These are phyloP conservation scores for Psix sp. DNA, from an alignment of 1,140 invertebrate genomes.

Conservation along the genomic window DNA sequence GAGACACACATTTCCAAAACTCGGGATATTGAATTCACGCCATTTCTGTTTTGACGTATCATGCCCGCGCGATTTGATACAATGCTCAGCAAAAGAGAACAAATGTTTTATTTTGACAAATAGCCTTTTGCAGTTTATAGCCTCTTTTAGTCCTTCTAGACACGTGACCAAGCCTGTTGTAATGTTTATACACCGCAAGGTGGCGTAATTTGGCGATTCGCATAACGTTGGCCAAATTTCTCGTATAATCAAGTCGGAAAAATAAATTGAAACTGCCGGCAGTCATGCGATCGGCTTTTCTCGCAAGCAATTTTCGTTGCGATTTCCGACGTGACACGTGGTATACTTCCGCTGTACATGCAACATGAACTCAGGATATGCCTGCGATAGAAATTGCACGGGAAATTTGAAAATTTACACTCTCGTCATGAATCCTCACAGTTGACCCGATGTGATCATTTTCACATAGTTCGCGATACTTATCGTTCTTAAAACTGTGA, in stretches of 20 bases:
- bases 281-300: constrained; percentile 47
- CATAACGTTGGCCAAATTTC: constrained; percentile 28
- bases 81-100: constrained; percentile 69
- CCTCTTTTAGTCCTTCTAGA: constrained; percentile 64
- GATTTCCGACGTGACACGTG: constrained; percentile 59
- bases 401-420: constrained; percentile 69
- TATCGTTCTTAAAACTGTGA: constrained; percentile 43
- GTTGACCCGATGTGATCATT: constrained; percentile 50
- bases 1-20: constrained; percentile 49
- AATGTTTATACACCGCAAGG: constrained; percentile 22
- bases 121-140: constrained; percentile 76
- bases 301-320: constrained; percentile 61
- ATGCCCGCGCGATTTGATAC: constrained; percentile 67
- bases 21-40: constrained; percentile 76
- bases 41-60: constrained; percentile 75
- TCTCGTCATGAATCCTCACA: constrained; percentile 51
- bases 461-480: constrained; percentile 45
- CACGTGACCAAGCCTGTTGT: constrained; percentile 39
- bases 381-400: constrained; percentile 69
- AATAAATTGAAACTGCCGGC: constrained; percentile 31
- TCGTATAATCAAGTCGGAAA: constrained; percentile 48
- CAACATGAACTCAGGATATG: constrained; percentile 48
- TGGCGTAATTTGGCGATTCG: constrained; percentile 27
- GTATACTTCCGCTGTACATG: constrained; percentile 51
- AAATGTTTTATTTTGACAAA: constrained; percentile 71